phyloP scores from a whole-genome alignment of 2,113 vertebrate species.

The Caloenas nicobarica region DNA sequence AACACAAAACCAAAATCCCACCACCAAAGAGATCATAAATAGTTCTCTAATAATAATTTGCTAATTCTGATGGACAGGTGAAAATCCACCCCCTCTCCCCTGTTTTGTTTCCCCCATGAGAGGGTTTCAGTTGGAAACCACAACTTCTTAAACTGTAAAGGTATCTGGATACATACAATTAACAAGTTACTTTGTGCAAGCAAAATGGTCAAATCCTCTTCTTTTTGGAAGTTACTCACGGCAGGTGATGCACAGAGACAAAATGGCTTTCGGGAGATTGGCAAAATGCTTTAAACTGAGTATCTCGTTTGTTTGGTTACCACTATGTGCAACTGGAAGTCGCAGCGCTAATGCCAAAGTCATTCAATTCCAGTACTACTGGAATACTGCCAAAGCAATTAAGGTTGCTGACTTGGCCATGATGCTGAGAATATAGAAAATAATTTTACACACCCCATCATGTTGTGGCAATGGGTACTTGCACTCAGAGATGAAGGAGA shows the following conservation, averaged over 20 bases:
- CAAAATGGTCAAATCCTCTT: not conserved
- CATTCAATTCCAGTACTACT: slow-evolving; percentile 64
- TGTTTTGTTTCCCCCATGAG: not conserved
- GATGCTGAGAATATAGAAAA: slow-evolving; percentile 41
- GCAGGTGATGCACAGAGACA: slow-evolving; percentile 44
- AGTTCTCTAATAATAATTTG: not conserved
- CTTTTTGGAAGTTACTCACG: not conserved
- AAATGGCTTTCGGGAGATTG: not conserved
- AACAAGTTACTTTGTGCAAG: not conserved
- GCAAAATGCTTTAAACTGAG: slow-evolving; percentile 63
- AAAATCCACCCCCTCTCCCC: not conserved
- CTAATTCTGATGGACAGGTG: not conserved
- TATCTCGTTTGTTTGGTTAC: slow-evolving; percentile 48
- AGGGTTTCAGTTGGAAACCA: not conserved
- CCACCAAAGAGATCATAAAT: not conserved
- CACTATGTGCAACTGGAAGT: slow-evolving; percentile 58
- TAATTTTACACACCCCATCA: not conserved
- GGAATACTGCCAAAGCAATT: slow-evolving; percentile 70
- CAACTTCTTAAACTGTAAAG: not conserved
- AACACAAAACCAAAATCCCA: no score
- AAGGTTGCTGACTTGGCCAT: slow-evolving; percentile 59
- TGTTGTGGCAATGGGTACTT: not conserved
- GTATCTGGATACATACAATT: not conserved
- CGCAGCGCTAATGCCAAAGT: slow-evolving; percentile 54
- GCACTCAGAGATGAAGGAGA: not conserved